A percentile compares a stretch with the other conserved stretches of the same genome.
Evolutionary conservation across 2,797 vertebrate genomes (phyloP).

Genomic region (Galagoides demidoff): DNA sequence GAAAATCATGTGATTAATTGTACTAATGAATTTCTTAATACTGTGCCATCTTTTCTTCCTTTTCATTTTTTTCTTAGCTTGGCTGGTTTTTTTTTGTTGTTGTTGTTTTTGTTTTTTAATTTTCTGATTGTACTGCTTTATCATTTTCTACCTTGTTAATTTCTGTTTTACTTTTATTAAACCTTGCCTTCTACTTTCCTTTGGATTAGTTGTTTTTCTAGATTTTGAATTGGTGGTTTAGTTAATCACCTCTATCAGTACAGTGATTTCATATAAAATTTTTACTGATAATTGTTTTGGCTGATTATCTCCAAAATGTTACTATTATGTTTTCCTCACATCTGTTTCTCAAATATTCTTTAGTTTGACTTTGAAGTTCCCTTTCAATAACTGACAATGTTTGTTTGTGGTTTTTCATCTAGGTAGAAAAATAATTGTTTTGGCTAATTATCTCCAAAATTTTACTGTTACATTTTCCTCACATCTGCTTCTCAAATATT

Average conservation of each 20-base stretch:
- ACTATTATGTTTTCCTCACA: not conserved
- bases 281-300: not conserved
- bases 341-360: not conserved
- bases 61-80: not conserved
- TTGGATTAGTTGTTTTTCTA: not conserved
- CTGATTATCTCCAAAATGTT: not conserved
- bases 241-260: not conserved
- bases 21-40: too few relatives aligned
- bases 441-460: too few relatives aligned
- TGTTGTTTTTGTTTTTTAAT: too few relatives aligned
- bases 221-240: not conserved
- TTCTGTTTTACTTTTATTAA: constrained; percentile 1
- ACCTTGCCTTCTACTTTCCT: not conserved
- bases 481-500: not conserved
- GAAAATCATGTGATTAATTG: not conserved
- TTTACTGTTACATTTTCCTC: not conserved
- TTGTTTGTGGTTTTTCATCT: not conserved
- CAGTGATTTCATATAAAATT: not conserved
- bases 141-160: not conserved
- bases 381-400: not conserved
- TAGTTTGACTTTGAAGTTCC: constrained; percentile 10
- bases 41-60: not conserved
- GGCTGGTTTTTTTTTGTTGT: not conserved
- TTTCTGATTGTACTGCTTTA: not conserved
- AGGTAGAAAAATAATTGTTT: not conserved